Evolutionary conservation across 2,113 vertebrate genomes (phyloP).

Genomic region (Anolis sagrei): DNA sequence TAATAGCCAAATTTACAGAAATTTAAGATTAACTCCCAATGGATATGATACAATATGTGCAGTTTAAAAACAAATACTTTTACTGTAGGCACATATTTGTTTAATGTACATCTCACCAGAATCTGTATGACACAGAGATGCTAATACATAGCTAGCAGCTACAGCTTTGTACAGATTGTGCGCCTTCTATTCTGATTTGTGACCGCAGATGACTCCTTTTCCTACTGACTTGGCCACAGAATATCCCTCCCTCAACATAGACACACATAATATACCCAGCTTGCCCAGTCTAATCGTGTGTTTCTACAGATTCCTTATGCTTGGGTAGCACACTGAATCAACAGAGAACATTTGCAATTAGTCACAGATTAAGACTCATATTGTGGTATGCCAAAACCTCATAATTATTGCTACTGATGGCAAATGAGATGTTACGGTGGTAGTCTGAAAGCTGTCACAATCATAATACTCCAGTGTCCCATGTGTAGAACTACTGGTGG

Average conservation of each 20-base stretch:
- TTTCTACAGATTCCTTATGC: neutral
- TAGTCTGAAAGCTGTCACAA: slow-evolving; percentile 14
- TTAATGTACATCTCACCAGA: neutral
- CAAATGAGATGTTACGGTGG: slow-evolving; percentile 2
- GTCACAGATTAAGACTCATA: neutral
- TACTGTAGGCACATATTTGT: neutral
- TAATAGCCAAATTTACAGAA: neutral
- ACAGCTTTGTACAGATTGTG: neutral
- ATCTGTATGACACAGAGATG: neutral
- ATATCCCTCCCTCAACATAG: neutral
- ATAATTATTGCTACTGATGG: neutral
- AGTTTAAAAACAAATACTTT: neutral
- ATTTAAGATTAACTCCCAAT: too few species aligned
- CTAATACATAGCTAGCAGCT: neutral
- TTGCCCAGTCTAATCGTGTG: neutral
- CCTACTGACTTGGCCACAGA: neutral
- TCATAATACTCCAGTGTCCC: neutral
- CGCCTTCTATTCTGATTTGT: neutral
- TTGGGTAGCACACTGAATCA: neutral
- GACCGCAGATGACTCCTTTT: neutral
- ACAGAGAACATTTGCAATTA: neutral
- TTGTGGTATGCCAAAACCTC: neutral
- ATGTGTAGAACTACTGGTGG: neutral
- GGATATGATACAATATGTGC: neutral
- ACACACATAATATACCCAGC: neutral